Evolutionary conservation across 2,888 invertebrate genomes (phyloP), one percentile per base, ranked within the genome.

Genomic region (Beris chalybata): DNA sequence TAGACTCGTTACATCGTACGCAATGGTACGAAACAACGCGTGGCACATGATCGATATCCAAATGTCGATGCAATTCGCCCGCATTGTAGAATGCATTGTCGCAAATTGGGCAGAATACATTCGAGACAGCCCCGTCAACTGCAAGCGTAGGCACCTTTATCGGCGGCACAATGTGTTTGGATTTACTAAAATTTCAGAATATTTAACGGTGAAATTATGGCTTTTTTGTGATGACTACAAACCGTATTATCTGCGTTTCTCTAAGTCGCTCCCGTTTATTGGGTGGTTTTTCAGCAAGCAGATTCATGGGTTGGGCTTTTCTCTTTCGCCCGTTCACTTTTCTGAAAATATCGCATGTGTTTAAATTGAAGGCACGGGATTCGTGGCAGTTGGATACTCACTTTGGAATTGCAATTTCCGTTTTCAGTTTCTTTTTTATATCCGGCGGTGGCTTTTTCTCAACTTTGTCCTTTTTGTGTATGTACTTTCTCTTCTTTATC

Each of bases 1-100:
- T 83, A 74, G 82, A 83, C 38, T 79, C 76, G 13, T 81, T 77
- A 68, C 85, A 85, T 0, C 83, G 80, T 67, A 82, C 80, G 73
- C 85, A 85, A 0, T 82, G 77, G 68, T 76, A 80, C 3, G 77
- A 75, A 31, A 73, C 71, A 50, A 79, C 70, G 13, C 70, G 71
- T 3, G 80, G 80, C 13, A 76, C 67, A 69, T 81, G 81, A 11
- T 57, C 67, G 0, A 29, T 32, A 29, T 54, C 71, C 4, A 75
- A 71, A 67, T 81, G 80, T 52, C 73, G 71, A 12, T 79, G 77
- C 3, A 75, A 71, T 29, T 73, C 70, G 31, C 65, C 43, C 29
- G 48, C 52, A 47, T 50, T 66, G 29, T 13, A 43, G 1, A 77
- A 79, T 6, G 73, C 70, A 30, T 77, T 74, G 29, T 64, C 67